Evolutionary conservation across 2,113 vertebrate genomes (phyloP).

Genomic region (Sapayoa aenigma): DNA sequence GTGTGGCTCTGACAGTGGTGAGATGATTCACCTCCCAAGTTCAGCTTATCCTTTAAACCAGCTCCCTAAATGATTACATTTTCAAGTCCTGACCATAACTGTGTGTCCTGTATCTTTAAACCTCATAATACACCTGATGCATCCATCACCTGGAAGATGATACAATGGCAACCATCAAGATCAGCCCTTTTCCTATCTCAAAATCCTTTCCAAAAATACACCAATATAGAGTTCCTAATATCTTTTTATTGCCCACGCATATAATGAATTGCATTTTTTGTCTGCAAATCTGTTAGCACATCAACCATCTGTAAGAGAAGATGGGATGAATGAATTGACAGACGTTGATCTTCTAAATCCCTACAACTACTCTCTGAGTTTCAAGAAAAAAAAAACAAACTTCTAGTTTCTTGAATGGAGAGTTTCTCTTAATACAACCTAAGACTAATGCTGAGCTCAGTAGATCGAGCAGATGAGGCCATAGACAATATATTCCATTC

Average conservation of each 20-base stretch:
- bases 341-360: background rate
- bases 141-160: background rate
- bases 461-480: fast-evolving
- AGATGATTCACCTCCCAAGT: background rate
- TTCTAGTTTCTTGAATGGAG: background rate
- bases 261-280: background rate
- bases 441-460: background rate
- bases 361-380: background rate
- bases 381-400: background rate
- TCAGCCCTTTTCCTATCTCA: background rate
- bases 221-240: background rate
- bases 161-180: background rate
- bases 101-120: background rate
- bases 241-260: background rate
- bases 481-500: background rate
- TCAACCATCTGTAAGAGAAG: background rate
- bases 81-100: background rate
- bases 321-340: background rate
- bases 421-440: background rate
- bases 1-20: background rate
- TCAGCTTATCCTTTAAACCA: background rate
- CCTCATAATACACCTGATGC: background rate
- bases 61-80: background rate
- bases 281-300: background rate
- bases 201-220: background rate